phyloP scores from a whole-genome alignment of 2,113 vertebrate genomes.

The Ardeotis arabs region DNA sequence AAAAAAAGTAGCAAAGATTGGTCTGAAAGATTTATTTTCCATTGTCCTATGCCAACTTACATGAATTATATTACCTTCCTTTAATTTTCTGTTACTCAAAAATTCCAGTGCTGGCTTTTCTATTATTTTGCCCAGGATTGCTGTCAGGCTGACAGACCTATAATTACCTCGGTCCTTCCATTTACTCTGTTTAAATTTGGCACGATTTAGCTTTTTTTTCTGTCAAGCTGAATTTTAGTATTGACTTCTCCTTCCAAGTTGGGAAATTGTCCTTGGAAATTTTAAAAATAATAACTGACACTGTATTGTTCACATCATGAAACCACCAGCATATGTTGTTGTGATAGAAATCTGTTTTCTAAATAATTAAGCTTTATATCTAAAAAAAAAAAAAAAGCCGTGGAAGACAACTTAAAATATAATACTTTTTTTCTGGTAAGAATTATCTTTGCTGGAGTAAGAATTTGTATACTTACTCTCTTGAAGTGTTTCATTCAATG shows the following conservation, averaged over 20 bases:
- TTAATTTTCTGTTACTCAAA: slow-evolving; percentile 2
- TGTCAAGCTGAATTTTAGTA: slow-evolving; percentile 19
- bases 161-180: slow-evolving; percentile 27
- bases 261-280: slow-evolving; percentile 25
- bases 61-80: background rate
- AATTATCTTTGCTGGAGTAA: background rate
- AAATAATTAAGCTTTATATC: background rate
- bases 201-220: background rate
- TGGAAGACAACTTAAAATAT: background rate
- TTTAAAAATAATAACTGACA: background rate
- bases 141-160: slow-evolving; percentile 18
- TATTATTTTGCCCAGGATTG: background rate
- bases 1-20: background rate
- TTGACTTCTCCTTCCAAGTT: slow-evolving; percentile 35
- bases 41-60: background rate
- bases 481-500: background rate
- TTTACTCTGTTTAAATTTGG: slow-evolving; percentile 16
- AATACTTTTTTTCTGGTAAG: background rate
- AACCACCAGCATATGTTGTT: background rate
- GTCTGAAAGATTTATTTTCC: slow-evolving; percentile 20
- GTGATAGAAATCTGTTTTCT: background rate
- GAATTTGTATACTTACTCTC: background rate
- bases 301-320: background rate
- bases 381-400: background rate
- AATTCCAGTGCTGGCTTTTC: background rate